Base-by-base conservation (phyloP, 2,797 vertebrate genomes). In the Prionace glauca region DNA sequence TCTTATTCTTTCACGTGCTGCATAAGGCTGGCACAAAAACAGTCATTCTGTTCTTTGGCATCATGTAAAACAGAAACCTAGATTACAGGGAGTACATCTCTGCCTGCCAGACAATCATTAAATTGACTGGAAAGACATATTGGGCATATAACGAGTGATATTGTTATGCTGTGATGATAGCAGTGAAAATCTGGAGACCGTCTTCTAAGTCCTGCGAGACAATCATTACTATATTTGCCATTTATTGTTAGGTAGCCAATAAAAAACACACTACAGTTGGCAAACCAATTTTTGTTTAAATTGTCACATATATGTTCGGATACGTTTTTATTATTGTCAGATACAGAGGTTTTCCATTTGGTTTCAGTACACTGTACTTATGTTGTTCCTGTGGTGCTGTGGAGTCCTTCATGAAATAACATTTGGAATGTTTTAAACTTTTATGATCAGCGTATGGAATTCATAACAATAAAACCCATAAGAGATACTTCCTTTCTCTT, bases 121-220 rank as follows among this genome's bases (percentile, higher is more conserved):
- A 95, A 77, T 74, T 72, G 69, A 95, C 71, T 95, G 93, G 45
- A 77, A 95, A 95, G 93, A 72, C 29, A 95, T 95, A 95, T 95
- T 95, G 93, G 67, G 29, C 69, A 20, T 32, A 95, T 95, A 77
- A 77, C 60, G 50, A 56, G 93, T 56, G 71, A 95, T 56, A 95
- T 95, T 77, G 93, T 72, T 77, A 26, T 77, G 41, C 29, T 16
- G 93, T 60, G 93, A 32, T 77, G 41, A 95, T 95, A 77, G 93
- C 71, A 77, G 45, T 95, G 50, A 77, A 50, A 95, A 77, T 95
- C 69, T 56, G 69, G 41, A 95, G 56, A 50, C 45, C 93, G 60
- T 77, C 72, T 72, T 95, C 45, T 72, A 60, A 77, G 3, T 56
- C 93, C 45, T 77, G 41, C 10, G 72, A 77, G 93, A 77, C n/a